Base-by-base conservation (phyloP, 2,797 vertebrate genomes). In the Lacerta agilis region DNA sequence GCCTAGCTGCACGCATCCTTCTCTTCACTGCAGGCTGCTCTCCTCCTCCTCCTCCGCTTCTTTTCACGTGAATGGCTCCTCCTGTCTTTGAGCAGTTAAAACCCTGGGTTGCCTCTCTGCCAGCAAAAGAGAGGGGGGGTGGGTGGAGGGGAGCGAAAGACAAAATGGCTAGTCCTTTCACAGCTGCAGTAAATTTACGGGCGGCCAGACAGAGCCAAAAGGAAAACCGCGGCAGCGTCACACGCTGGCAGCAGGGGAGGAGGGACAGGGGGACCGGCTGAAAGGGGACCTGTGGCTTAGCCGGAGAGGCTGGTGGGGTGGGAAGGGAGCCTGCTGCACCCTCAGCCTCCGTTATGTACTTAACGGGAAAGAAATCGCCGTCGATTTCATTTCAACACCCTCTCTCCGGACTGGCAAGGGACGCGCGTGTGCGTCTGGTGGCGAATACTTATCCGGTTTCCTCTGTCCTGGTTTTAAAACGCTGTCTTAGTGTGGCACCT, bases 161-260 rank as follows among this genome's bases (percentile, higher is more conserved):
- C 17, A 15, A 93, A 90, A 94, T 92, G 93, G 94, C 92, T 93
- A 89, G 92, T 94, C 89, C 91, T 43, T 86, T 86, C 58, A 83
- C 89, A 92, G 91, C 90, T 88, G 91, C 93, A 88, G 89, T 33
- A 33, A 89, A 91, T 61, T 75, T 88, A 85, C 76, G 75, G 73
- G 41, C 76, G 71, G 79, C 71, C 41, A 9, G 87, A 83, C 88
- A 72, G 75, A 83, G 84, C 83, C 83, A 1, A 73, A 79, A 49
- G 17, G 23, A 73, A 33, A 58, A 27, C 45, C 41, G 20, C 73
- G 2, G 73, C 75, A 72, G 87, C 64, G 75, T 78, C 61, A 69
- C 64, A n/a, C 25, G 61, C 41, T 49, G 80, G 80, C 13, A 2
- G 41, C 2, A 27, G 1, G 25, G 83, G 33, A 10, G 75, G 7